Evolutionary conservation across 2,113 vertebrate species (phyloP).

Genomic region (Amazona guildingii): DNA sequence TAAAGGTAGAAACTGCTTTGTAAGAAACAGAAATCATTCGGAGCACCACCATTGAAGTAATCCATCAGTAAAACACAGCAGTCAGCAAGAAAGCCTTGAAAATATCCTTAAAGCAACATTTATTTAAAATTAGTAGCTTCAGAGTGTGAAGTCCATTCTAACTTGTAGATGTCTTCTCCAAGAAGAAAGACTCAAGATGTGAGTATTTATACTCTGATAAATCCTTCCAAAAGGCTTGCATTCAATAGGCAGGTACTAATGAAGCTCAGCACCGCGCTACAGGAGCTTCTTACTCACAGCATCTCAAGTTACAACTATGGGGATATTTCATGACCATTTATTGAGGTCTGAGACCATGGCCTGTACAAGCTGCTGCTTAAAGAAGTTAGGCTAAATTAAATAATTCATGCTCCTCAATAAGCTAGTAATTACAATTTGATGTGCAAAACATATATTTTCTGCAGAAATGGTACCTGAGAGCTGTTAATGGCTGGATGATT

Average conservation of each 20-base stretch:
- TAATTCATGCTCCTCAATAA: background rate
- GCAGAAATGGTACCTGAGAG: background rate
- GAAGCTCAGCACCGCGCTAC: background rate
- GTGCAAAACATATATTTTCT: background rate
- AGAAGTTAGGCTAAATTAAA: background rate
- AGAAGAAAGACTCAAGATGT: background rate
- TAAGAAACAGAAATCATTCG: background rate
- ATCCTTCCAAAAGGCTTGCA: background rate
- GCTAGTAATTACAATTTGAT: background rate
- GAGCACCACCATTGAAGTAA: background rate
- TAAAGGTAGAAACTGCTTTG: background rate
- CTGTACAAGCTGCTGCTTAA: background rate
- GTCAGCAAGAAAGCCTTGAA: background rate
- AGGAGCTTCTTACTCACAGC: background rate
- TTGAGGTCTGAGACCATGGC: fast-evolving
- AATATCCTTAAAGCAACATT: background rate
- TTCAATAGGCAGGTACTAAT: background rate
- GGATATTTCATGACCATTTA: background rate
- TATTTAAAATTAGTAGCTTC: background rate
- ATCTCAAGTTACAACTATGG: background rate
- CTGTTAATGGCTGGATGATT: background rate
- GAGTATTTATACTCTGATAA: background rate
- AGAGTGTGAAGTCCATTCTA: background rate
- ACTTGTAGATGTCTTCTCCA: background rate
- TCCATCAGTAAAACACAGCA: background rate